Base-by-base conservation (phyloP, 2,888 invertebrate species). In the Acleris cristana region DNA sequence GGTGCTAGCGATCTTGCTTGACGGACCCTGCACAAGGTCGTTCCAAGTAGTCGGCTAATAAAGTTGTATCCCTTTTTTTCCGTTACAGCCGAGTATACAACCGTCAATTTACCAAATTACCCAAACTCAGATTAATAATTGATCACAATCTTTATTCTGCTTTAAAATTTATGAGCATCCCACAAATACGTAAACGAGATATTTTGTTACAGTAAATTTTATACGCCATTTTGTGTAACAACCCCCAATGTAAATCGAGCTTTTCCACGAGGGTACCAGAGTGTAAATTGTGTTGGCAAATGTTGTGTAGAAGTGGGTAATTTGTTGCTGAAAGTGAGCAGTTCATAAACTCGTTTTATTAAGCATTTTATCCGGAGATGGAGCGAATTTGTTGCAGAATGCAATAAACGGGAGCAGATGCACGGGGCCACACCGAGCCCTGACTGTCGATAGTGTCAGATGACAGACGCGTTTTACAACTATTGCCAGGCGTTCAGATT, bases 261-360 rank as follows among this genome's bases (percentile, higher is more conserved):
- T 64, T 52, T 30, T 3, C 40, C 14, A 40, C 40, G 4, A 58
- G 34, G 12, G 51, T 18, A 40, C 58, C 57, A 69, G 53, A 62
- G 40, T 65, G 40, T 34, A 64, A 48, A 60, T 69, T 68, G 75
- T 19, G 57, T 12, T 65, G 71, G 23, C 8, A 16, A 16, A 23
- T 53, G 2, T 3, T 26, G 44, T 8, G 49, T 26, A 12, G 16
- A 69, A 66, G 69, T 58, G 61, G 72, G 76, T 78, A 79, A 79
- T 83, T 80, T 80, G 79, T 79, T 74, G 71, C 72, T 71, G 70
- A 73, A 74, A 74, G 72, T 57, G 72, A 64, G 79, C 75, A 74
- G 78, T 84, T 81, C 82, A 73, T 79, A 79, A 74, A 70, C 74
- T 72, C 74, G 72, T 74, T 76, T 77, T 79, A 75, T 75, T 72